These are phyloP conservation scores for Molossus molossus DNA, from an alignment of 2,797 vertebrate species.

Conservation along the genomic window DNA sequence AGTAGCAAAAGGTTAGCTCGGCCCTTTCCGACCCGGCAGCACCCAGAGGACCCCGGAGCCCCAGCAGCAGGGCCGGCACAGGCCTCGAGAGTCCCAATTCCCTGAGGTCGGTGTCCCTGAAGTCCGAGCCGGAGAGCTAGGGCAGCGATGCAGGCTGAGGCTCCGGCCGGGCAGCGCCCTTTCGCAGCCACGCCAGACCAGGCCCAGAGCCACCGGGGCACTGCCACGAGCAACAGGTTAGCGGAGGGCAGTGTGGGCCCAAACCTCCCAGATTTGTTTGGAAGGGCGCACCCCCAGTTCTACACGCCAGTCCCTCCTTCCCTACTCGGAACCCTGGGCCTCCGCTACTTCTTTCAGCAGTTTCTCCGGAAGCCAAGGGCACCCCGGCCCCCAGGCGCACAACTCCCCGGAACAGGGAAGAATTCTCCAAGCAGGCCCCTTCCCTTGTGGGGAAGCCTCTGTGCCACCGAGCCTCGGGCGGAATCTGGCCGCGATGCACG, in stretches of 20 bases:
- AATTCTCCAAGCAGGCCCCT: neutral
- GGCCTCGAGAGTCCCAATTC: neutral
- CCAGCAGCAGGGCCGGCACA: neutral
- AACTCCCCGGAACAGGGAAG: neutral
- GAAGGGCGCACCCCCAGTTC: fast-evolving
- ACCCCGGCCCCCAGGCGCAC: neutral
- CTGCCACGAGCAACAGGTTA: neutral
- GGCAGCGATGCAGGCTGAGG: neutral
- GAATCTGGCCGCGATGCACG: neutral
- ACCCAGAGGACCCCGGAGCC: neutral
- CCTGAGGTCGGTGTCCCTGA: neutral
- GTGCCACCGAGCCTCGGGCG: neutral
- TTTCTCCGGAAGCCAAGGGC: neutral
- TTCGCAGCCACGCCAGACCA: neutral
- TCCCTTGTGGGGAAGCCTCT: neutral
- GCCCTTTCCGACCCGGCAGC: neutral
- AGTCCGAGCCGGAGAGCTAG: neutral
- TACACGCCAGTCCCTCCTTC: no score
- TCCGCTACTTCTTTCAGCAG: neutral
- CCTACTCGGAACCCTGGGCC: neutral
- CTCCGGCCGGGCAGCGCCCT: fast-evolving
- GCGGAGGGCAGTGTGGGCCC: fast-evolving
- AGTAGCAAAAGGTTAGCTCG: neutral
- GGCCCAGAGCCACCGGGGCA: neutral
- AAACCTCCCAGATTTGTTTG: neutral